Evolutionary conservation across 2,797 vertebrate species (phyloP), one percentile per base, ranked within the genome.

Genomic region (Rallus crepitans): DNA sequence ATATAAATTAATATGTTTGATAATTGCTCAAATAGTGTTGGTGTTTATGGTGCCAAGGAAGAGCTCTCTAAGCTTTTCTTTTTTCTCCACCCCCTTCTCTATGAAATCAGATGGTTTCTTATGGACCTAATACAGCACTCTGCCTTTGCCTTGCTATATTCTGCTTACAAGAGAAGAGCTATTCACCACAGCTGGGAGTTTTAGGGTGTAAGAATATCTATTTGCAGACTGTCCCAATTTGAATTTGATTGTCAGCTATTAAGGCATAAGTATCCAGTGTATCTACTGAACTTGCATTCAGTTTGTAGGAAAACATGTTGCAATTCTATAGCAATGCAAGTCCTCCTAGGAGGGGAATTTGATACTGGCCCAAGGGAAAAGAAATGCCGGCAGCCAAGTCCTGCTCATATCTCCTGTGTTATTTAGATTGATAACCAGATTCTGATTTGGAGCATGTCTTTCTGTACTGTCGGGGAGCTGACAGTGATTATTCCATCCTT

Each of bases 361-460:
- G 57, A 30, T 4, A 0, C 19, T 11, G 13, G 24, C 24, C n/a
- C 27, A 15, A 68, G 56, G 57, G 59, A 76, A 31, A 15, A 47
- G 42, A 73, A 45, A 10, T 72, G 45, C 28, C 45, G 35, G n/a
- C 60, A 87, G n/a, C 48, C 0, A 0, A 35, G 56, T 42, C 39
- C 47, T 66, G 55, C 21, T 55, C 0, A 0, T 21, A 27, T 47
- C 71, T 63, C 21, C 21, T 79, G 63, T 28, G 12, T 39, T 69
- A 59, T 87, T 69, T 39, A 2, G 8, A 64, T 78, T 53, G 69
- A 56, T 66, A 66, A 42, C 31, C 12, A 14, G 19, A 1, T 47
- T 85, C 78, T 66, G 52, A 50, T 85, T 91, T 61, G 73, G 35
- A 35, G 24, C 19, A 4, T 59, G n/a, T 31, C 30, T 76, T 69